Conservation (phyloP, 2,888 invertebrate genomes). For the Dinocampus coccinellae region DNA sequence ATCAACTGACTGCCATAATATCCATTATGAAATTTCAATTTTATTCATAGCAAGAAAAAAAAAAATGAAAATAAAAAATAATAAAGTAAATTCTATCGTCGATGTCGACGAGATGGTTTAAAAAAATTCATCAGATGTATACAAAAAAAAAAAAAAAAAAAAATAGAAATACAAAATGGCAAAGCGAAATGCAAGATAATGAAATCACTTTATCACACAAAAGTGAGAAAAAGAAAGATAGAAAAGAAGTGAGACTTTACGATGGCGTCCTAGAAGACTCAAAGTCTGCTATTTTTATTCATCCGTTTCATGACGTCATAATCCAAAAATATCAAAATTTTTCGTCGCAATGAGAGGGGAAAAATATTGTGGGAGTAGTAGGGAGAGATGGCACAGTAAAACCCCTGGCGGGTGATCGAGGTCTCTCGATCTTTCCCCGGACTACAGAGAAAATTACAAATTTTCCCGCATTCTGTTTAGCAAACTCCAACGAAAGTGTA, state of each 20-base stretch:
- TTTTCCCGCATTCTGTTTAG: conserved; percentile 31
- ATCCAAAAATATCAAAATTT: conserved; percentile 64
- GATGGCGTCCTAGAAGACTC: conserved; percentile 58
- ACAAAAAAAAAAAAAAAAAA: not conserved
- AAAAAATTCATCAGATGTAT: not conserved
- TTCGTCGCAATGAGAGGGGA: conserved; percentile 45
- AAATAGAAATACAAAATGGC: not conserved
- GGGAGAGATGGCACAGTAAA: conserved; percentile 52
- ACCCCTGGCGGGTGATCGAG: conserved; percentile 55
- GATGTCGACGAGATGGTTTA: not conserved
- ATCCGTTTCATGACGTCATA: conserved; percentile 64
- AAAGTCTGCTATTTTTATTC: conserved; percentile 63
- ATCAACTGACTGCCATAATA: not conserved
- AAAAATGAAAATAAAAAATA: not conserved
- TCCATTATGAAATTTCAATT: not conserved
- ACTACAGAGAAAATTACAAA: conserved; percentile 40
- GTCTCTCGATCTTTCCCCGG: conserved; percentile 59
- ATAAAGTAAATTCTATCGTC: not conserved
- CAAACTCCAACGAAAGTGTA: not conserved
- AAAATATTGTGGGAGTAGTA: conserved; percentile 34
- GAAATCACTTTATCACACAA: not conserved
- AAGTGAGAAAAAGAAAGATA: conserved; percentile 31
- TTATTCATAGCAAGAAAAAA: not conserved
- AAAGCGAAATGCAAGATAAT: not conserved
- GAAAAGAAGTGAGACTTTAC: conserved; percentile 45